A percentile compares a stretch with the other conserved stretches of the same genome.
phyloP scores from a whole-genome alignment of 2,113 vertebrate species.

The Poeciliopsis retropinna region DNA sequence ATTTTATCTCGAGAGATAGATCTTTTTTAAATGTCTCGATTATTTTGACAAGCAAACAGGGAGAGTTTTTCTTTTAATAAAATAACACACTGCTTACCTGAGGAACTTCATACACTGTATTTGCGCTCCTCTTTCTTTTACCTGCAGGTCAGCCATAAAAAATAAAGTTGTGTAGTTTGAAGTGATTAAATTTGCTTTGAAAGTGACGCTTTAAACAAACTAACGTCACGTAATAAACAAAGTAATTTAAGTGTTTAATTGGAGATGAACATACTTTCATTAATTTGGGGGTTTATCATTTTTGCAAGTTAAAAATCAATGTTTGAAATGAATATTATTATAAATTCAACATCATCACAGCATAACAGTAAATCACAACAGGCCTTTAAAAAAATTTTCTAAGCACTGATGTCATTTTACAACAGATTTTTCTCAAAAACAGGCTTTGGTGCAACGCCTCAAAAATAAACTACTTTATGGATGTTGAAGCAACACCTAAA shows the following conservation, averaged over 20 bases:
- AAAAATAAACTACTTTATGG: too few species aligned
- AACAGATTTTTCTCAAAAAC: too few species aligned
- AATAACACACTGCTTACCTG: slow-evolving; percentile 5
- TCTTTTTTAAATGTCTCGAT: background rate
- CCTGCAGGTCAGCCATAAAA: slow-evolving; percentile 23
- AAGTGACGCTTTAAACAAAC: background rate
- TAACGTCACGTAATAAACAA: background rate
- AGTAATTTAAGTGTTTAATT: background rate
- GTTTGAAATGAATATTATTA: too few species aligned
- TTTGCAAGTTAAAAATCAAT: too few species aligned
- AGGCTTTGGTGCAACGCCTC: too few species aligned
- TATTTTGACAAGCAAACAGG: background rate
- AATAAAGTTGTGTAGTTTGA: background rate
- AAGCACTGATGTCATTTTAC: too few species aligned
- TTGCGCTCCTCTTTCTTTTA: rapidly evolving
- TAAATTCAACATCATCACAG: too few species aligned
- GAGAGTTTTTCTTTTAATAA: background rate
- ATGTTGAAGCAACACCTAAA: too few species aligned
- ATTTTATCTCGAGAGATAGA: rapidly evolving
- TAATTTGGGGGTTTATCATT: background rate
- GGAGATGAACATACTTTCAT: background rate
- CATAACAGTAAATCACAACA: too few species aligned
- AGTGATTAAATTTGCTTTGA: background rate
- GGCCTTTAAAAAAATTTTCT: too few species aligned
- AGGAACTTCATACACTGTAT: background rate